Percentiles rank a stretch among this genome's conserved stretches.
Conservation (phyloP, 2,888 invertebrate species). For the Hesperia comma region DNA sequence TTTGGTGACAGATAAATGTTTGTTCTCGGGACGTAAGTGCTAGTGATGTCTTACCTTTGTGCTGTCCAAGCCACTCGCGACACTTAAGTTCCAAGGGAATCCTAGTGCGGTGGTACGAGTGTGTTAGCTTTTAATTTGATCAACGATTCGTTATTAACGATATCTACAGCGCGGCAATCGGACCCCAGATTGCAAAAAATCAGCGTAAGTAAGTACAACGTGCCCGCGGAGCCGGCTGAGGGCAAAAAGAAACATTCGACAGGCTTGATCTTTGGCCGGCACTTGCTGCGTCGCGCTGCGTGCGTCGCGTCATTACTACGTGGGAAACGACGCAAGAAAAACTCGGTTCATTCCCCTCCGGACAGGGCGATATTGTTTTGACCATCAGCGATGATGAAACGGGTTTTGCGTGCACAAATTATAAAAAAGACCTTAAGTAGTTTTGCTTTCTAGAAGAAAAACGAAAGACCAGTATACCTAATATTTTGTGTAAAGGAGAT, state of each 20-base stretch:
- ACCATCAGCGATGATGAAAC: not conserved
- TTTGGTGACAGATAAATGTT: too few species aligned
- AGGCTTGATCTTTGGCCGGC: conserved; percentile 5
- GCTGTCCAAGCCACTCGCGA: too few species aligned
- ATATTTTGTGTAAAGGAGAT: too few species aligned
- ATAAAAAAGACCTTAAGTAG: too few species aligned
- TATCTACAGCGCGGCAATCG: not conserved
- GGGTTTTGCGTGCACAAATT: too few species aligned
- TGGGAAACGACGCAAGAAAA: not conserved
- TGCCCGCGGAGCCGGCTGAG: not conserved
- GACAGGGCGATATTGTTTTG: not conserved
- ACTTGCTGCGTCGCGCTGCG: not conserved
- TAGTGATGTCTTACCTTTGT: too few species aligned
- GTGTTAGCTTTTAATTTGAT: too few species aligned
- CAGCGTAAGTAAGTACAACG: conserved; percentile 1
- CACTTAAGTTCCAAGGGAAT: too few species aligned
- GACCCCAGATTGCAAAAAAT: not conserved
- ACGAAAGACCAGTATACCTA: too few species aligned
- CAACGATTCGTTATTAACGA: not conserved
- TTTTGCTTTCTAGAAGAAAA: too few species aligned
- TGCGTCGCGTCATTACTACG: not conserved
- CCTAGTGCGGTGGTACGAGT: too few species aligned
- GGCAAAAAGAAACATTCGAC: conserved; percentile 5
- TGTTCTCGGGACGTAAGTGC: too few species aligned
- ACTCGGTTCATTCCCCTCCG: not conserved